Evolutionary conservation across 2,113 vertebrate species (phyloP).

Genomic region (Carassius gibelio): DNA sequence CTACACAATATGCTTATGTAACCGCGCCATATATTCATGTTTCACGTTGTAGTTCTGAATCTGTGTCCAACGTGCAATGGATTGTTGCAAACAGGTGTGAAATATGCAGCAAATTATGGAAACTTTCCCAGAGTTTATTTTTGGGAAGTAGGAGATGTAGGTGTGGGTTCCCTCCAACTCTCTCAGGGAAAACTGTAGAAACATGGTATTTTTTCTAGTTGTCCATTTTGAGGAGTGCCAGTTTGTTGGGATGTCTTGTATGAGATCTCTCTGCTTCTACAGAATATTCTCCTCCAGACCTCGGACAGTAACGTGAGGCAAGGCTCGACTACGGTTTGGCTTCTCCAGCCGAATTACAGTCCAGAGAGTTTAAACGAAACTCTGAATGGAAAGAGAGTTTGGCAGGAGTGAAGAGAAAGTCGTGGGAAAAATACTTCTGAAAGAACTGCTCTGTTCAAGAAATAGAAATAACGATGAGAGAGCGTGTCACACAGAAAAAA

Average conservation of each 20-base stretch:
- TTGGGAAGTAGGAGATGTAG: constrained; percentile 48
- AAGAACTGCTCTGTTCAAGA: constrained; percentile 42
- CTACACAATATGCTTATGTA: too few species aligned
- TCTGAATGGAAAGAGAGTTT: constrained; percentile 50
- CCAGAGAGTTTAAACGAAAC: constrained; percentile 50
- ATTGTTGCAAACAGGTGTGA: too few species aligned
- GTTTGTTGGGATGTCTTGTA: too few species aligned
- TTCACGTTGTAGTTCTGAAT: too few species aligned
- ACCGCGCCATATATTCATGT: too few species aligned
- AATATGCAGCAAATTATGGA: too few species aligned
- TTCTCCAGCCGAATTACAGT: constrained; percentile 50
- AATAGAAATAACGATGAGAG: not conserved
- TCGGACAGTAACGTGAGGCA: constrained; percentile 55
- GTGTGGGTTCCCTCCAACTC: constrained; percentile 64
- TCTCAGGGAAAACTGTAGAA: constrained; percentile 60
- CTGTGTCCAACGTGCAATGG: too few species aligned
- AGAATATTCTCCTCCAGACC: constrained; percentile 39
- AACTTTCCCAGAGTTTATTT: too few species aligned
- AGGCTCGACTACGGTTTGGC: constrained; percentile 62
- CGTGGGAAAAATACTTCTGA: constrained; percentile 37
- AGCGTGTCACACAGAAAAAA: constrained; percentile 1
- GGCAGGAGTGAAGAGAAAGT: constrained; percentile 44
- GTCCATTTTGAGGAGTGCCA: constrained; percentile 34
- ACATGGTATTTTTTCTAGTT: constrained; percentile 67
- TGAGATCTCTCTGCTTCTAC: too few species aligned